Evolutionary conservation across 1,140 invertebrate genomes (phyloP).

Genomic region (Heterodera schachtii): DNA sequence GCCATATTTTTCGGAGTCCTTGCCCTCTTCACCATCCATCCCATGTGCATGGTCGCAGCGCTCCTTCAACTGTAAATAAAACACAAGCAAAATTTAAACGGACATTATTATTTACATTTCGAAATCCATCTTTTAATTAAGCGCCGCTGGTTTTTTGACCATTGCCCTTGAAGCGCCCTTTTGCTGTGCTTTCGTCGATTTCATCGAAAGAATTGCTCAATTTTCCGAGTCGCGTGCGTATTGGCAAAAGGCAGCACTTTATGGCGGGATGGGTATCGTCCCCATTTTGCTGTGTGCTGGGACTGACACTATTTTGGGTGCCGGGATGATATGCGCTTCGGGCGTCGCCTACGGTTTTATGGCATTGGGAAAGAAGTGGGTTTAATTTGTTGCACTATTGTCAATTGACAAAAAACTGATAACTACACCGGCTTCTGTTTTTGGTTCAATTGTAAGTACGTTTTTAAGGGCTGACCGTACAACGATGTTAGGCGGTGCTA

Average conservation of each 20-base stretch:
- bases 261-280: constrained; percentile 71
- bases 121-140: constrained; percentile 51
- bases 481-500: constrained; percentile 60
- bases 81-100: neutral
- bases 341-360: constrained; percentile 89
- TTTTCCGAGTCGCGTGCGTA: constrained; percentile 80
- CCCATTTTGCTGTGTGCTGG: constrained; percentile 79
- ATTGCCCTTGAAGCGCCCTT: constrained; percentile 87
- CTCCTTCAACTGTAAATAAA: constrained; percentile 80
- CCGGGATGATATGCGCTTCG: constrained; percentile 82
- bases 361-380: constrained; percentile 74
- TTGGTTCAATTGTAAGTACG: neutral
- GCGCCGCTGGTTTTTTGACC: constrained; percentile 80
- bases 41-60: constrained; percentile 78
- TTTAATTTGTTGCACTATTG: neutral
- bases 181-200: constrained; percentile 89
- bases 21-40: constrained; percentile 76
- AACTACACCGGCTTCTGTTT: neutral
- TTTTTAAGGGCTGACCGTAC: constrained; percentile 57
- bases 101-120: neutral
- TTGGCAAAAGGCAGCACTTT: constrained; percentile 85
- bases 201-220: constrained; percentile 80
- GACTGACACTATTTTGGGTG: constrained; percentile 79
- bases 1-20: constrained; percentile 83
- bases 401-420: constrained; percentile 12